A percentile compares a stretch with the other conserved stretches of the same genome.
Evolutionary conservation across 2,888 invertebrate species (phyloP).

Genomic region (Drosophila planitibia): DNA sequence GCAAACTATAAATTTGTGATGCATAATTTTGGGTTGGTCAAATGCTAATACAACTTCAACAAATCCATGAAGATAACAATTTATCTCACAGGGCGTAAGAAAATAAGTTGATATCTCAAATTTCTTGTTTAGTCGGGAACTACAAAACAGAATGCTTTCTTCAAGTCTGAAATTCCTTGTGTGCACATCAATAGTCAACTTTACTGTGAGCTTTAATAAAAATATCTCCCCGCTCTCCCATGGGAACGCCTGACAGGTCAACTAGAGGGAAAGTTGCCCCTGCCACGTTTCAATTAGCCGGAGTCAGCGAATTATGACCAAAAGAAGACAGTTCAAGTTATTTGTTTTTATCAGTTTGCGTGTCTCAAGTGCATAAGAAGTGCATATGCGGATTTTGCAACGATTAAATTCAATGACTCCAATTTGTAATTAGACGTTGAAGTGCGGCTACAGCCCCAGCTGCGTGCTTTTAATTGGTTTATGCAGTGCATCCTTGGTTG

Average conservation of each 20-base stretch:
- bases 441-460: constrained; percentile 52
- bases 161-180: neutral
- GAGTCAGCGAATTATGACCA: constrained; percentile 70
- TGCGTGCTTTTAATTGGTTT: constrained; percentile 81
- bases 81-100: neutral
- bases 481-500: constrained; percentile 79
- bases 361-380: constrained; percentile 68
- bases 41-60: neutral
- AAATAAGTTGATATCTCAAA: neutral
- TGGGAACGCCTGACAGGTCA: constrained; percentile 20
- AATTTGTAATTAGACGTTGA: constrained; percentile 80
- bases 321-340: constrained; percentile 37
- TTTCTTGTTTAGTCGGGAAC: neutral
- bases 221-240: neutral
- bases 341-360: constrained; percentile 55
- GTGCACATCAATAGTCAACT: neutral
- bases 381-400: constrained; percentile 66
- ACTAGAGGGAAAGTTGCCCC: neutral
- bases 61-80: neutral
- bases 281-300: constrained; percentile 7
- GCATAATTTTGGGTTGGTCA: neutral
- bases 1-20: neutral
- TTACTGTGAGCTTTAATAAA: neutral
- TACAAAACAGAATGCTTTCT: neutral
- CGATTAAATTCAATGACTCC: constrained; percentile 81